These are phyloP conservation scores for Leucophenga maculata DNA, from an alignment of 2,888 invertebrate genomes.

Conservation along the genomic window DNA sequence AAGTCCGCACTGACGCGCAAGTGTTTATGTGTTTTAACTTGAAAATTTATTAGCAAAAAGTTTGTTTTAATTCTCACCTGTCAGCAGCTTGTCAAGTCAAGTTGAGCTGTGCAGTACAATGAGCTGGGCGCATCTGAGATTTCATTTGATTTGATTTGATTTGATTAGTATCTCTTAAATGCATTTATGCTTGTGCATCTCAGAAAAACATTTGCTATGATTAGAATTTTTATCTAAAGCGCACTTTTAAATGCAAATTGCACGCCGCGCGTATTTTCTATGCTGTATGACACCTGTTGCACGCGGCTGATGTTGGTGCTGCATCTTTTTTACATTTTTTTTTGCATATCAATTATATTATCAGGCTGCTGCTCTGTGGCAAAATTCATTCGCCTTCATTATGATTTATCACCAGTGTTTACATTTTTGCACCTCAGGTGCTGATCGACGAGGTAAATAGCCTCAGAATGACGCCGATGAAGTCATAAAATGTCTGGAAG, in stretches of 20 bases:
- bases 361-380: not conserved
- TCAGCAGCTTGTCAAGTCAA: slow-evolving; percentile 15
- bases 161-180: not conserved
- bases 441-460: slow-evolving; percentile 5
- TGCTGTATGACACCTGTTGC: slow-evolving; percentile 3
- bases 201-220: no score
- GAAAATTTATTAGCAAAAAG: slow-evolving; percentile 17
- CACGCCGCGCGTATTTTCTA: not conserved
- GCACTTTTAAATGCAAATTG: no score
- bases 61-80: slow-evolving; percentile 18
- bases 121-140: not conserved
- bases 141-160: slow-evolving; percentile 4
- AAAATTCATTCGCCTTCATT: not conserved
- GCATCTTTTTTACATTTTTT: no score
- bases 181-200: not conserved
- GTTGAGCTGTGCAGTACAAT: not conserved
- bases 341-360: slow-evolving; percentile 8
- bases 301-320: not conserved
- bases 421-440: slow-evolving; percentile 13
- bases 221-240: no score
- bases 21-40: slow-evolving; percentile 11
- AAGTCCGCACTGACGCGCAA: no score
- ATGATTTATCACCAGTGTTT: slow-evolving; percentile 10
- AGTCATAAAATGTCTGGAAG: slow-evolving; percentile 6
- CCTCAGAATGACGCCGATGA: slow-evolving; percentile 7